Evolutionary conservation across 2,888 invertebrate genomes (phyloP), one percentile per base, ranked within the genome.

Genomic region (Octonoba sinensis): DNA sequence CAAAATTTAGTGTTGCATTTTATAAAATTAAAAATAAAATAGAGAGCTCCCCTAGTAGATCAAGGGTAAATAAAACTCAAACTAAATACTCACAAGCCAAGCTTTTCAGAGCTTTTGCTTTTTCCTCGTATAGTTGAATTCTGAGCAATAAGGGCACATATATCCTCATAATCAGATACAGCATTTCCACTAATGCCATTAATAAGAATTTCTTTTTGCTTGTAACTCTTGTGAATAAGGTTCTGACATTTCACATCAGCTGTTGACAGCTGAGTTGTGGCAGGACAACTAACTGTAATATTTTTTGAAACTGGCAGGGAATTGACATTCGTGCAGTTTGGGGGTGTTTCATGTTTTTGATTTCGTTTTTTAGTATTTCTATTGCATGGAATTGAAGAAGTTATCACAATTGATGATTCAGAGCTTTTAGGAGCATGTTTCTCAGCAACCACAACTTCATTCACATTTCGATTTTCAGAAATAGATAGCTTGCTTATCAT

Each of bases 291-390:
- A 6, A 70, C 59, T 11, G 73, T 44, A 20, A 51, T 49, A 59
- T 24, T 64, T 69, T 78, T 77, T 24, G 69, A 62, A 20, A 64
- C 46, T n/a, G 70, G 56, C 11, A 73, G 44, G n/a, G 73, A 59
- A 54, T 76, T 72, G 20, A 57, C 56, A 54, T 56, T 47, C 20
- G 75, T 46, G 20, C 77, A 74, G 54, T 56, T 72, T 13, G 67
- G 15, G 16, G 49, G 18, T 18, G 59, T 22, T 44, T 83, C 78
- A 11, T 73, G 74, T 54, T 83, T 83, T 56, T 69, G 77, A 74
- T 78, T 83, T 22, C 83, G 72, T 65, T 83, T 83, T 46, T 83
- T 83, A 47, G 8, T 57, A 22, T 72, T 69, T 59, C 78, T 69
- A 64, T 51, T 56, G 36, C 65, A 62, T 20, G 36, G 46, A 57